These are phyloP conservation scores for Synanceia verrucosa DNA, from an alignment of 2,797 vertebrate genomes.

Conservation along the genomic window DNA sequence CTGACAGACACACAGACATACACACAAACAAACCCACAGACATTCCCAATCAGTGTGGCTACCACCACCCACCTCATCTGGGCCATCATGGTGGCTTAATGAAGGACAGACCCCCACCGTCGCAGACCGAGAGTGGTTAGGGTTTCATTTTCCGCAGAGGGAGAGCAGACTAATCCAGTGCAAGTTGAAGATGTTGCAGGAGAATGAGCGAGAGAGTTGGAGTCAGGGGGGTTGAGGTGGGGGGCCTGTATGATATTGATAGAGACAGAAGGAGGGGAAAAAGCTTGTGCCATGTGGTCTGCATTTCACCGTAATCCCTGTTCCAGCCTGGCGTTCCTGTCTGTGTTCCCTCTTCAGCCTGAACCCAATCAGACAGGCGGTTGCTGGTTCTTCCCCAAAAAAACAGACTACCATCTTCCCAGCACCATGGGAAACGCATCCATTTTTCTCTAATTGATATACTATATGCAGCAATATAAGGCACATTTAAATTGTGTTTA, in stretches of 20 bases:
- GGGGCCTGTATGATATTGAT: constrained; percentile 59
- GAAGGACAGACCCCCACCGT: constrained; percentile 67
- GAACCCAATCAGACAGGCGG: constrained; percentile 47
- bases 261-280: constrained; percentile 64
- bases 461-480: constrained; percentile 34
- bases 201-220: constrained; percentile 36
- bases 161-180: constrained; percentile 26
- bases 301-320: constrained; percentile 73
- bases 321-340: constrained; percentile 64
- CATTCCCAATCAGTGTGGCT: constrained; percentile 57
- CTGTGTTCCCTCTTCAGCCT: constrained; percentile 47
- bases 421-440: constrained; percentile 25
- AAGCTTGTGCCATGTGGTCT: constrained; percentile 77
- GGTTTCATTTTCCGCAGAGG: constrained; percentile 48
- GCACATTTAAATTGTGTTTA: constrained; percentile 57
- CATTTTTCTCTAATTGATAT: constrained; percentile 37
- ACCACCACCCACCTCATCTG: constrained; percentile 59
- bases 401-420: constrained; percentile 24
- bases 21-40: constrained; percentile 33
- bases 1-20: constrained; percentile 24
- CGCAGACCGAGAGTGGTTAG: constrained; percentile 43
- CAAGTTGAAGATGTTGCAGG: constrained; percentile 55
- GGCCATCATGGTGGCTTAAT: constrained; percentile 72
- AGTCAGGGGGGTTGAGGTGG: background rate
- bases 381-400: constrained; percentile 31